A percentile compares a stretch with the other conserved stretches of the same genome.
These are phyloP conservation scores for Alentia gelatinosa DNA, from an alignment of 2,888 invertebrate genomes.

Conservation along the genomic window DNA sequence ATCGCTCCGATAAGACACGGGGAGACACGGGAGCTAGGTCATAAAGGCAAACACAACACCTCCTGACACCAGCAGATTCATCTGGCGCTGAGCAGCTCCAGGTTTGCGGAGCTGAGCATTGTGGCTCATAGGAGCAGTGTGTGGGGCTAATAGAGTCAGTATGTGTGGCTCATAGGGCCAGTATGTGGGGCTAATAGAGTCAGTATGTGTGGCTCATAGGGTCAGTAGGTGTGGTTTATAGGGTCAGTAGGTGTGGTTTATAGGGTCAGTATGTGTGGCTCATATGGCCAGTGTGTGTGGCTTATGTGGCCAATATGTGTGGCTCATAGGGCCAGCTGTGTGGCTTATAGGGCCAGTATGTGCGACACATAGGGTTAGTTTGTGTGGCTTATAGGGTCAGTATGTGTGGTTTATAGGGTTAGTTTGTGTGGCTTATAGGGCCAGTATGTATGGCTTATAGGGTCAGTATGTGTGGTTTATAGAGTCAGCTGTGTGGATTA, in stretches of 20 bases:
- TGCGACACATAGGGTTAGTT: too few relatives aligned
- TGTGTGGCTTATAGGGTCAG: too few relatives aligned
- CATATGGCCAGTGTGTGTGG: background rate
- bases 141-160: background rate
- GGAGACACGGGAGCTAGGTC: background rate
- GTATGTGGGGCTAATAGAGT: background rate
- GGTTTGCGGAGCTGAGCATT: background rate
- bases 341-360: too few relatives aligned
- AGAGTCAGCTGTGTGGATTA: too few relatives aligned
- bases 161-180: background rate
- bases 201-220: background rate
- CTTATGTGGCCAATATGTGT: background rate
- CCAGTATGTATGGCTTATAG: too few relatives aligned
- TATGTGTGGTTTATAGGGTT: too few relatives aligned
- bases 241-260: background rate
- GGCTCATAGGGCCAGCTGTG: background rate
- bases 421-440: too few relatives aligned
- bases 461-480: background rate
- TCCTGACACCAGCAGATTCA: background rate
- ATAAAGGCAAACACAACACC: constrained; percentile 9
- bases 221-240: background rate
- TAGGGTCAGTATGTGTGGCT: background rate
- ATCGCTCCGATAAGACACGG: background rate
- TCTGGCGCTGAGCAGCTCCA: background rate
- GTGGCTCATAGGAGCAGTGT: too few relatives aligned